These are phyloP conservation scores for Drosophila kepulauana DNA, from an alignment of 1,140 invertebrate species.

Conservation along the genomic window DNA sequence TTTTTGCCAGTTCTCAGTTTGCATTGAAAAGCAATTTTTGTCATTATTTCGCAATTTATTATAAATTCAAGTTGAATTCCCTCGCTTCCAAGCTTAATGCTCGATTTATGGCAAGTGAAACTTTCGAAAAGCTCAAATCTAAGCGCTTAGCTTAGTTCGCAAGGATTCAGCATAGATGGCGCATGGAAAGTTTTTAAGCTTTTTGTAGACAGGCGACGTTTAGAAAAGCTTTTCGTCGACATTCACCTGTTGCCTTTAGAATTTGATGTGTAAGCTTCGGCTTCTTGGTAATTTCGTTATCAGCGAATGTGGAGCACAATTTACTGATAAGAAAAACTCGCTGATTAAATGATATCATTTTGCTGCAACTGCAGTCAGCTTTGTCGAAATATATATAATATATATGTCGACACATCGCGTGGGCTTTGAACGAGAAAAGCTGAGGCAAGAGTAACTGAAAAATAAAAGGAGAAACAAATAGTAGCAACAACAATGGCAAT, in stretches of 20 bases:
- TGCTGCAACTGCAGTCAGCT: conserved; percentile 4
- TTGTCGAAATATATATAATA: neutral
- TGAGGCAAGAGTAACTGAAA: conserved; percentile 14
- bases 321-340: conserved; percentile 28
- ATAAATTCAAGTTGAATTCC: conserved; percentile 23
- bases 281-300: conserved; percentile 9
- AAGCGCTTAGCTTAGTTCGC: conserved; percentile 15
- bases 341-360: conserved; percentile 21
- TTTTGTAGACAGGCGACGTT: conserved; percentile 24
- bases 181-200: conserved; percentile 37
- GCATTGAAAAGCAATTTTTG: conserved; percentile 54
- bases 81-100: conserved; percentile 13
- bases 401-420: conserved; percentile 34
- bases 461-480: conserved; percentile 12
- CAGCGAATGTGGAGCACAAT: conserved; percentile 3
- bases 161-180: conserved; percentile 59
- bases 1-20: conserved; percentile 28
- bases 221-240: conserved; percentile 48
- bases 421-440: conserved; percentile 52
- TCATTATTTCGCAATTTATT: conserved; percentile 40
- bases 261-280: neutral
- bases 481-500: conserved; percentile 22
- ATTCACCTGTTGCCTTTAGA: conserved; percentile 56
- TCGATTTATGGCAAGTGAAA: conserved; percentile 25
- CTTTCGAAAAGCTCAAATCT: conserved; percentile 42